Evolutionary conservation across 2,888 invertebrate genomes (phyloP), one percentile per base, ranked within the genome.

Genomic region (Oligia fasciuncula): DNA sequence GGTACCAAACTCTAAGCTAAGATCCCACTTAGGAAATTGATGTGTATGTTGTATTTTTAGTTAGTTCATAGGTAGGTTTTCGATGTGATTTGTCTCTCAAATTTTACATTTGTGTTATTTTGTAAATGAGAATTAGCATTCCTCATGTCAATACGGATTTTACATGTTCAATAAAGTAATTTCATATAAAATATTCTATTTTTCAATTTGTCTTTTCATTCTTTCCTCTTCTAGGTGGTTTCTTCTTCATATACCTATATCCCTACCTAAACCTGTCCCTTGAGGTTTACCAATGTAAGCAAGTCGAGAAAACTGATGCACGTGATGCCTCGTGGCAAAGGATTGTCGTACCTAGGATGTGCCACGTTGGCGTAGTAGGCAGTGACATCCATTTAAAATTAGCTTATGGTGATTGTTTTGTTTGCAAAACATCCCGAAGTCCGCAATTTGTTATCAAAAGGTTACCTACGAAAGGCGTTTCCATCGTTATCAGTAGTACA

Each of bases 131-230:
- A 96, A 96, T 94, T 97, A 97, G 97, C 97, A 97, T 97, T 97
- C 97, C 97, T 97, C 96, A 96, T 97, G 97, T 97, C 97, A 96
- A 97, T 96, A 96, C 94, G 96, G 96, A 96, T 96, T 97, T 97
- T 97, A 97, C 97, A 97, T 97, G 97, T 97, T 97, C 97, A 97
- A 97, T 97, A 97, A 97, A 96, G 96, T 97, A 97, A 97, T 97
- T 97, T 97, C 97, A 95, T 97, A 97, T 95, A 96, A 95, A 93
- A 84, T 86, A 90, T 91, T 92, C 91, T 93, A 93, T 93, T 94
- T 93, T 94, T 93, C 89, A 90, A 89, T 92, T 91, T 81, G 84
- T 90, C 88, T 92, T 93, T 93, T 90, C 85, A 86, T 89, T 88
- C 82, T 85, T 63, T 76, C 51, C 23, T 77, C 66, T 75, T 76